Evolutionary conservation across 2,888 invertebrate species (phyloP).

Genomic region (Scaptomyza tumidula): DNA sequence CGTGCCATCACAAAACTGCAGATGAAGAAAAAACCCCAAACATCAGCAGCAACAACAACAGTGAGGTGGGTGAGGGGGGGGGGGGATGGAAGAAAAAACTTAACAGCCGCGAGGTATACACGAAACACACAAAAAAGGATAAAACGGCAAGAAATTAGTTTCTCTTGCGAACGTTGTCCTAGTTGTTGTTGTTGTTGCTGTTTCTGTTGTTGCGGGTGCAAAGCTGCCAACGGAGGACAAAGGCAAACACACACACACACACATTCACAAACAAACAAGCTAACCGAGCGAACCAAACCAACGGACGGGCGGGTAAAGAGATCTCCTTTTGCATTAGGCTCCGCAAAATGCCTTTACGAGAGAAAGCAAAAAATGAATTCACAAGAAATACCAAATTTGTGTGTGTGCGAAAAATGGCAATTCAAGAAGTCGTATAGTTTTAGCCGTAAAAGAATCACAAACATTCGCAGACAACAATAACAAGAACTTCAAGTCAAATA

Average conservation of each 20-base stretch:
- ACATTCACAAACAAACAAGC: constrained; percentile 18
- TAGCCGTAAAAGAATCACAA: constrained; percentile 64
- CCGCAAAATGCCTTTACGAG: constrained; percentile 48
- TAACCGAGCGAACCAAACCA: constrained; percentile 11
- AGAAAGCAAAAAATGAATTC: background rate
- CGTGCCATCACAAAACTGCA: constrained; percentile 39
- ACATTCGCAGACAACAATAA: constrained; percentile 56
- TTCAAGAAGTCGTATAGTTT: constrained; percentile 63
- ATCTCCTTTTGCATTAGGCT: constrained; percentile 41
- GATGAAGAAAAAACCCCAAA: constrained; percentile 10
- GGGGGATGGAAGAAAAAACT: constrained; percentile 44
- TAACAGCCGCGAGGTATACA: constrained; percentile 69
- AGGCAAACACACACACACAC: constrained; percentile 44
- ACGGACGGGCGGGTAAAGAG: constrained; percentile 10
- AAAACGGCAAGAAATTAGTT: constrained; percentile 72
- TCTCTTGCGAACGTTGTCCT: constrained; percentile 59
- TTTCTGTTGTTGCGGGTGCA: constrained; percentile 54
- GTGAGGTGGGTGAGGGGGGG: background rate
- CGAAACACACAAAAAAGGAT: constrained; percentile 49
- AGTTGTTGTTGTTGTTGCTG: constrained; percentile 34
- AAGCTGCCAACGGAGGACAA: constrained; percentile 60
- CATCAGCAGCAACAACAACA: constrained; percentile 21
- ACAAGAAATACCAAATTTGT: constrained; percentile 9
- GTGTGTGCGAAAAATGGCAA: constrained; percentile 48
- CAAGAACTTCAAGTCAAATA: constrained; percentile 34